Evolutionary conservation across 1,140 invertebrate species (phyloP), one percentile per base, ranked within the genome.

Genomic region (Aphelenchoides avenae): DNA sequence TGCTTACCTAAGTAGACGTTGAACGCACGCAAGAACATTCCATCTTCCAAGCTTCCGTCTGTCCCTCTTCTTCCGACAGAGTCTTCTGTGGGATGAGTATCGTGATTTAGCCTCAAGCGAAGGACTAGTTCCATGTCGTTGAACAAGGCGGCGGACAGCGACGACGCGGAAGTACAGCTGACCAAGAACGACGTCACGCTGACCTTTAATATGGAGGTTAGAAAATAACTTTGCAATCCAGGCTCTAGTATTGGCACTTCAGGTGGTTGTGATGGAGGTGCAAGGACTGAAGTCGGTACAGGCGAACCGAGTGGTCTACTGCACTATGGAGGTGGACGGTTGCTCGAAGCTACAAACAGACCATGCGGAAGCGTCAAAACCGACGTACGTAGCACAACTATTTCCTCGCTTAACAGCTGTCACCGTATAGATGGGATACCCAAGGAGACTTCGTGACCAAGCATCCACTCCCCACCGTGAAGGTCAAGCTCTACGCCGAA

Each of bases 291-390:
- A 96, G 80, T 93, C 90, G 31, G 81, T 98, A 64, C 87, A 91
- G 64, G 87, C 91, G 13, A 97, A 93, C 82, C 85, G 92, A 75
- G 95, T 98, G 72, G 92, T 99, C 29, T 99, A 98, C 81, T 98
- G 95, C 79, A 98, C 93, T 22, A 98, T 99, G 95, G 94, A 99
- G 82, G 91, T 97, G 1, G 93, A 98, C 61, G 80, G 80, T 27
- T 90, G 91, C 36, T 91, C 96, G 77, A 98, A 98, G 79, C 81
- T 98, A 34, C 93, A 97, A 81, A 99, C 95, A 5, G 95, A 97
- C 82, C 92, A 97, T 80, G 92, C 93, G 1, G 92, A 98, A 82
- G 93, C 92, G 13, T 93, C 90, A 0, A 97, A 97, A 81, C 93
- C 93, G 40, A 51, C 40, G 73, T 69, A 59, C 54, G n/a, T 54